These are phyloP conservation scores for Diaperis boleti DNA, from an alignment of 2,888 invertebrate species.

Conservation along the genomic window DNA sequence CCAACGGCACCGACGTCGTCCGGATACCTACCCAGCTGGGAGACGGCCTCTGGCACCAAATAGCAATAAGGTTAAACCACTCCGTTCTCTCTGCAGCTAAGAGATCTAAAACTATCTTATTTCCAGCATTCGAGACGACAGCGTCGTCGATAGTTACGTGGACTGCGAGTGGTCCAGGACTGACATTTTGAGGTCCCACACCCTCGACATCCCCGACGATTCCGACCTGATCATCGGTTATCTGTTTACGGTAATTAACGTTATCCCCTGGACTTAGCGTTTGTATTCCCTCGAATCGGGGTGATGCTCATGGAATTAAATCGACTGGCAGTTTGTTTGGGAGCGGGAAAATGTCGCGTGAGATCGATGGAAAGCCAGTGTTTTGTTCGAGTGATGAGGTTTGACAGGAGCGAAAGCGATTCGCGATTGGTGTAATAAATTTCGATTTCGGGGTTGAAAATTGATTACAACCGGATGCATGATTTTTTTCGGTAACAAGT, in stretches of 20 bases:
- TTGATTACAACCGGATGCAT: too few relatives aligned
- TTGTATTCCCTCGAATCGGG: conserved; percentile 11
- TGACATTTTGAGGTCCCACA: conserved; percentile 74
- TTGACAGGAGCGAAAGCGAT: too few relatives aligned
- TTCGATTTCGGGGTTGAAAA: too few relatives aligned
- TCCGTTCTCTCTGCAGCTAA: too few relatives aligned
- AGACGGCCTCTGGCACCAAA: conserved; percentile 77
- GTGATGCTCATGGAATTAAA: conserved; percentile 12
- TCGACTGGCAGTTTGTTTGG: background rate
- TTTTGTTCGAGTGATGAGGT: background rate
- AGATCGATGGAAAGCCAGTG: background rate
- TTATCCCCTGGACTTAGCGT: conserved; percentile 14
- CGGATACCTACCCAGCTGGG: conserved; percentile 74
- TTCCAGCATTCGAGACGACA: conserved; percentile 75
- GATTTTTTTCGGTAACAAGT: too few relatives aligned
- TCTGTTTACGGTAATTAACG: conserved; percentile 71
- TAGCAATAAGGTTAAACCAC: conserved; percentile 73
- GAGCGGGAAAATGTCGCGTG: background rate
- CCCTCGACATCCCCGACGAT: conserved; percentile 76
- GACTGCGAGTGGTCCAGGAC: conserved; percentile 78
- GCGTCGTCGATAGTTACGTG: conserved; percentile 75
- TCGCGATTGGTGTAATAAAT: too few relatives aligned
- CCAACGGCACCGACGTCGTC: conserved; percentile 73
- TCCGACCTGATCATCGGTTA: conserved; percentile 79
- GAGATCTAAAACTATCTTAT: background rate